These are phyloP conservation scores for Nematostella vectensis DNA, from an alignment of 92 coral and sea anemone genomes.

Conservation along the genomic window DNA sequence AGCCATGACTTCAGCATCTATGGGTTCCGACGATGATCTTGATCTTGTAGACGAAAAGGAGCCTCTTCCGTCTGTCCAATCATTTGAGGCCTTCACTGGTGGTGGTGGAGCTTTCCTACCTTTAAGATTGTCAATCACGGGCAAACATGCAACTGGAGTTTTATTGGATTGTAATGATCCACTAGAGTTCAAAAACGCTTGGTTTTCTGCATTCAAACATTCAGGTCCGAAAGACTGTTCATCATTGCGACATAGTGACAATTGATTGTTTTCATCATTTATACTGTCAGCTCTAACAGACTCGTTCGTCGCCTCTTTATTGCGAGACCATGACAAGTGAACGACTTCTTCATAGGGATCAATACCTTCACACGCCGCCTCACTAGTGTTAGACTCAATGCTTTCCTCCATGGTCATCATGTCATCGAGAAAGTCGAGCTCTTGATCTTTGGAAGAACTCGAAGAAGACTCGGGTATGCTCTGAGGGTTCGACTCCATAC, in stretches of 20 bases:
- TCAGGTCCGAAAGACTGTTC: background rate
- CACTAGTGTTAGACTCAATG: slow-evolving; percentile 20
- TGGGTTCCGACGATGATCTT: background rate
- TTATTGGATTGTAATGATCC: background rate
- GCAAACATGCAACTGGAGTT: slow-evolving; percentile 23
- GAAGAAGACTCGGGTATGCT: slow-evolving; percentile 30
- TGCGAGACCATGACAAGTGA: background rate
- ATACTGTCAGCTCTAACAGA: background rate
- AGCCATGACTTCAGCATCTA: background rate
- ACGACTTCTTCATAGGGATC: background rate
- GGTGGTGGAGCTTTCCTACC: slow-evolving; percentile 29
- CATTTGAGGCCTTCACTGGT: slow-evolving; percentile 1
- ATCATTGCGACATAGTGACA: background rate
- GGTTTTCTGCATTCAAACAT: background rate
- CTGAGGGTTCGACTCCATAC: slow-evolving; percentile 13
- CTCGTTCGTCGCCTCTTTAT: background rate
- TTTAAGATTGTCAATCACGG: slow-evolving; percentile 21
- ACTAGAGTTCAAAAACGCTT: background rate
- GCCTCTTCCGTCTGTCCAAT: background rate
- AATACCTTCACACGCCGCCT: background rate
- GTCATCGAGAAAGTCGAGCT: slow-evolving; percentile 50
- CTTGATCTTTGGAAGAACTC: slow-evolving; percentile 38
- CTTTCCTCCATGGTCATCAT: slow-evolving; percentile 45
- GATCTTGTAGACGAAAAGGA: background rate
- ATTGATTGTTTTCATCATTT: background rate